These are phyloP conservation scores for Kryphioiulus occultus DNA, from an alignment of 2,888 invertebrate species.

Conservation along the genomic window DNA sequence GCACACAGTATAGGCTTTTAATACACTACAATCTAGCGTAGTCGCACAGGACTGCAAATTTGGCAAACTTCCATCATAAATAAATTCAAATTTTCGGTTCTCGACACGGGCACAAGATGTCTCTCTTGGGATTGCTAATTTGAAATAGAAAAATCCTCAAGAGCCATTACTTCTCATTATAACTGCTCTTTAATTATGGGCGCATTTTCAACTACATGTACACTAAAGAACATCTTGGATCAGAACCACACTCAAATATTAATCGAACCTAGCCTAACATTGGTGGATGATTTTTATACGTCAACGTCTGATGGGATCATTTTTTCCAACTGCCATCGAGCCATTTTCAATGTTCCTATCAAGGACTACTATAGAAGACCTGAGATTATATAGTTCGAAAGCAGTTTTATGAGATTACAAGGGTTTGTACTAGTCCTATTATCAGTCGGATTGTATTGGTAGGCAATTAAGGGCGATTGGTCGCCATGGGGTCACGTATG, in stretches of 20 bases:
- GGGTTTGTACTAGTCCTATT: neutral
- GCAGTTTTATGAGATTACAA: constrained; percentile 9
- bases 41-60: neutral
- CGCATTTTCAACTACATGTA: neutral
- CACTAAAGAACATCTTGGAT: too few relatives aligned
- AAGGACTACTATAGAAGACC: neutral
- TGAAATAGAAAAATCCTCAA: neutral
- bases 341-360: neutral
- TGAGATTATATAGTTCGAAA: neutral
- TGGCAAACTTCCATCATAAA: constrained; percentile 29
- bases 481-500: neutral
- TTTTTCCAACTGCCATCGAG: neutral
- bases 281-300: neutral
- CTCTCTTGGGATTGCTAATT: neutral
- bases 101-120: neutral
- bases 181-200: neutral
- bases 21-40: neutral
- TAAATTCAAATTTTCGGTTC: neutral
- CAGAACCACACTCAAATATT: neutral
- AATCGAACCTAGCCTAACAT: too few relatives aligned
- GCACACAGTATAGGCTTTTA: neutral
- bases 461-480: neutral
- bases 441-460: neutral
- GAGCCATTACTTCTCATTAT: neutral
- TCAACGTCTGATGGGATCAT: neutral